These are phyloP conservation scores for Hydriomena furcata DNA, from an alignment of 2,888 invertebrate species.

Conservation along the genomic window DNA sequence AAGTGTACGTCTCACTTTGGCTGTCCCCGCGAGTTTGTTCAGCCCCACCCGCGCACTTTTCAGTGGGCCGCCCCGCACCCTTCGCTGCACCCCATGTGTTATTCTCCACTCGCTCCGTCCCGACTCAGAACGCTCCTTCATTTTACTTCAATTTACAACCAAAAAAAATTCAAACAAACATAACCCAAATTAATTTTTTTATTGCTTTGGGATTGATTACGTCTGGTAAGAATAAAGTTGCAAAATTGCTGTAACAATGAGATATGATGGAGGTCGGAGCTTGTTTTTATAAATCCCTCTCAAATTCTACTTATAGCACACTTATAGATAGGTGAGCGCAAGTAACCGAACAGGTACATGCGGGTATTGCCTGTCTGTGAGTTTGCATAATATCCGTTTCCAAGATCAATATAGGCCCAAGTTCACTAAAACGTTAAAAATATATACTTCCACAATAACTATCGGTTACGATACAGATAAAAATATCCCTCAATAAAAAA, in stretches of 20 bases:
- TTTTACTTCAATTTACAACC: constrained; percentile 83
- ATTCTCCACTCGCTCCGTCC: constrained; percentile 69
- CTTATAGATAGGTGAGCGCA: too few relatives aligned
- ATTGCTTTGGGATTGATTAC: constrained; percentile 45
- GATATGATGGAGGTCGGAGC: too few relatives aligned
- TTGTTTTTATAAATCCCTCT: too few relatives aligned
- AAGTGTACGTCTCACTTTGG: constrained; percentile 52
- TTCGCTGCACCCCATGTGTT: constrained; percentile 75
- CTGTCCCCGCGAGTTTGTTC: constrained; percentile 83
- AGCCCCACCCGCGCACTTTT: constrained; percentile 83
- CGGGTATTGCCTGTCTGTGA: too few relatives aligned
- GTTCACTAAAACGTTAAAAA: too few relatives aligned
- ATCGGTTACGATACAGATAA: too few relatives aligned
- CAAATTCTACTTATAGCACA: too few relatives aligned
- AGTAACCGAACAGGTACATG: too few relatives aligned
- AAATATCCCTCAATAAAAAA: too few relatives aligned
- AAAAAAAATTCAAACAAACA: constrained; percentile 77
- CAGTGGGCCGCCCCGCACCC: constrained; percentile 80
- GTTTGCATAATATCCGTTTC: too few relatives aligned
- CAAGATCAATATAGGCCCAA: too few relatives aligned
- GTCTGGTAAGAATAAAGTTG: constrained; percentile 4
- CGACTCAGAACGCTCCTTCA: constrained; percentile 82
- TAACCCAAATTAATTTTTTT: constrained; percentile 67
- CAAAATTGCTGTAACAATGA: background rate
- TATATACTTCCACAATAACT: too few relatives aligned